Evolutionary conservation across 2,797 vertebrate species (phyloP).

Genomic region (Melanotaenia nigrans): DNA sequence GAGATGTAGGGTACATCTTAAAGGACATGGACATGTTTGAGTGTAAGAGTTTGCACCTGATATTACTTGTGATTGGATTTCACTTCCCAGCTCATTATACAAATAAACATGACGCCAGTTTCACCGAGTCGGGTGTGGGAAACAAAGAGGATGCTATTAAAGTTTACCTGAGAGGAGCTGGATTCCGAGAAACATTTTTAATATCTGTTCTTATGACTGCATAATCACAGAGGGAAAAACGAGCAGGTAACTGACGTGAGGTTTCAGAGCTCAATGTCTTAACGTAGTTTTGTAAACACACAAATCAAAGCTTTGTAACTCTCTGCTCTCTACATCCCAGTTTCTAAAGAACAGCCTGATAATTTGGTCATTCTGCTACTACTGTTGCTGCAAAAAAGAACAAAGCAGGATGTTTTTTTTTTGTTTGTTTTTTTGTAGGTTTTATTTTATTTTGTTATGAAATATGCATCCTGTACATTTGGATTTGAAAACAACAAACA

Average conservation of each 20-base stretch:
- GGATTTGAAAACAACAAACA: not conserved
- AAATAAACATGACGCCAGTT: not conserved
- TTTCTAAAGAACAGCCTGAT: not conserved
- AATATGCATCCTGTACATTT: not conserved
- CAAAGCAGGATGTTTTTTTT: not conserved
- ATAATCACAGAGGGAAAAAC: not conserved
- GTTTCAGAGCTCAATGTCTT: not conserved
- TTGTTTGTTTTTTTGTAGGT: too few species aligned
- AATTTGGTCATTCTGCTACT: not conserved
- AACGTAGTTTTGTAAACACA: not conserved
- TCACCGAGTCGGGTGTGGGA: not conserved
- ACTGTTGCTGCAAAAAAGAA: not conserved
- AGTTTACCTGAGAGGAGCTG: not conserved
- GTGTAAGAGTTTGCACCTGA: not conserved
- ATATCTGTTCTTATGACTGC: not conserved
- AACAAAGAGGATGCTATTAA: not conserved
- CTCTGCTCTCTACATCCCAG: not conserved
- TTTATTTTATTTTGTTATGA: too few species aligned
- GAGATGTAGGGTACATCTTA: too few species aligned
- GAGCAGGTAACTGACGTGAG: not conserved
- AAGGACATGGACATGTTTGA: not conserved
- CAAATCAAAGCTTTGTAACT: not conserved
- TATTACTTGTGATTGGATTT: not conserved
- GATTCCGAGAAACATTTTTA: not conserved
- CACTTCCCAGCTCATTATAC: not conserved